Conservation (phyloP, 2,888 invertebrate species). For the Sphaerophoria rueppellii region DNA sequence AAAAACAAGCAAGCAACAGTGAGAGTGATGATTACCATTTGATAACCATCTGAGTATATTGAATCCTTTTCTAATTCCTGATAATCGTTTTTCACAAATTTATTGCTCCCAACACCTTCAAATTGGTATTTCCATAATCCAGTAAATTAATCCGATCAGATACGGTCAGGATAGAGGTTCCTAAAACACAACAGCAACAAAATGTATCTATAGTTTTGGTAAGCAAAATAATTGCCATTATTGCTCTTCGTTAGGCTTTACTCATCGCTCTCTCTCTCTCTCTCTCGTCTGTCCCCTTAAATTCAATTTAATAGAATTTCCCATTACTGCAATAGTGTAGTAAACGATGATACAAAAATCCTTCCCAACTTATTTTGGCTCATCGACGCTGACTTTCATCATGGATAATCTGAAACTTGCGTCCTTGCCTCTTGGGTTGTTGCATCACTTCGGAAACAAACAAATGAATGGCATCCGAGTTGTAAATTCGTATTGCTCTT, state of each 20-base stretch:
- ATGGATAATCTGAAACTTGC: not conserved
- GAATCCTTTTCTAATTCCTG: slow-evolving; percentile 20
- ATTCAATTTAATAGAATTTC: not conserved
- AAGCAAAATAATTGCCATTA: slow-evolving; percentile 53
- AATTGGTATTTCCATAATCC: slow-evolving; percentile 67
- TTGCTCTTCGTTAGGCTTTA: slow-evolving; percentile 45
- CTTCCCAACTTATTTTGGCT: slow-evolving; percentile 35
- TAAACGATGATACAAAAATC: too few relatives aligned
- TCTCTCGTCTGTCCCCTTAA: not conserved
- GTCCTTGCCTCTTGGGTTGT: slow-evolving; percentile 2
- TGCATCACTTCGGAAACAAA: slow-evolving; percentile 55
- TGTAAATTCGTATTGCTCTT: slow-evolving; percentile 60
- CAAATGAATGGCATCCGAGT: slow-evolving; percentile 62
- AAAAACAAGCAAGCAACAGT: too few relatives aligned
- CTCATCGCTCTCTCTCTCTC: not conserved
- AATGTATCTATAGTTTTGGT: slow-evolving; percentile 38
- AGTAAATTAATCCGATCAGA: slow-evolving; percentile 49
- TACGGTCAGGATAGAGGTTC: not conserved
- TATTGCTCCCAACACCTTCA: slow-evolving; percentile 56
- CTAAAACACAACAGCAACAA: slow-evolving; percentile 26
- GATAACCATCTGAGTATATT: not conserved
- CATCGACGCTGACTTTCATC: slow-evolving; percentile 26
- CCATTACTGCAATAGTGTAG: not conserved
- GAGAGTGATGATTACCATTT: too few relatives aligned
- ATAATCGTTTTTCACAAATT: slow-evolving; percentile 51